A percentile compares a stretch with the other conserved stretches of the same genome.
phyloP scores from a whole-genome alignment of 2,888 invertebrate genomes.

The Dilophus febrilis region DNA sequence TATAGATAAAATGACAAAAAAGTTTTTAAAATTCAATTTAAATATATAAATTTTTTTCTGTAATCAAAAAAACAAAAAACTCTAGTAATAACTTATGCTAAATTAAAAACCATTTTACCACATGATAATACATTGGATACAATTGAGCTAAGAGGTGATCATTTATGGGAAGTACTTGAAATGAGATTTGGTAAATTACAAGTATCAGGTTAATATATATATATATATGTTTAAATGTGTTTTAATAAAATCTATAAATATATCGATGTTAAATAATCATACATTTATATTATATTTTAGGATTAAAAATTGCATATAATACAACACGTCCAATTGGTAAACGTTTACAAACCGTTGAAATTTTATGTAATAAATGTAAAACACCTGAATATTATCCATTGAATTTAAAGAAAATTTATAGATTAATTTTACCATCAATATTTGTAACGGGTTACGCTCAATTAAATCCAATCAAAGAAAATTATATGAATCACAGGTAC shows the following conservation, averaged over 20 bases:
- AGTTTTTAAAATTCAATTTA: too few relatives aligned
- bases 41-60: background rate
- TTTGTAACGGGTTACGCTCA: slow-evolving; percentile 54
- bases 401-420: slow-evolving; percentile 37
- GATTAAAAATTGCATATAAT: slow-evolving; percentile 45
- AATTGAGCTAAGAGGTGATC: slow-evolving; percentile 47
- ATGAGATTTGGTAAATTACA: slow-evolving; percentile 39
- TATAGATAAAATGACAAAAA: too few relatives aligned
- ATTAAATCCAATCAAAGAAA: slow-evolving; percentile 31
- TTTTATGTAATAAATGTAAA: slow-evolving; percentile 44
- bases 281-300: slow-evolving; percentile 19
- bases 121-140: slow-evolving; percentile 60
- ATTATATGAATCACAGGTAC: slow-evolving; percentile 22
- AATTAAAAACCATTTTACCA: slow-evolving; percentile 50
- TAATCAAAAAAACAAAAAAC: slow-evolving; percentile 8
- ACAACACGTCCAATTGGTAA: slow-evolving; percentile 37
- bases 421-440: slow-evolving; percentile 41
- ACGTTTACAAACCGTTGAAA: slow-evolving; percentile 37
- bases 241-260: slow-evolving; percentile 14
- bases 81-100: slow-evolving; percentile 52
- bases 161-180: slow-evolving; percentile 45
- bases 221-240: too few relatives aligned
- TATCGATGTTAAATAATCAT: too few relatives aligned
- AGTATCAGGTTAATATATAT: slow-evolving; percentile 33
- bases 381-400: slow-evolving; percentile 45